A percentile compares a stretch with the other conserved stretches of the same genome.
These are phyloP conservation scores for Anthopleura sola DNA, from an alignment of 64 coral and sea anemone genomes.

Conservation along the genomic window DNA sequence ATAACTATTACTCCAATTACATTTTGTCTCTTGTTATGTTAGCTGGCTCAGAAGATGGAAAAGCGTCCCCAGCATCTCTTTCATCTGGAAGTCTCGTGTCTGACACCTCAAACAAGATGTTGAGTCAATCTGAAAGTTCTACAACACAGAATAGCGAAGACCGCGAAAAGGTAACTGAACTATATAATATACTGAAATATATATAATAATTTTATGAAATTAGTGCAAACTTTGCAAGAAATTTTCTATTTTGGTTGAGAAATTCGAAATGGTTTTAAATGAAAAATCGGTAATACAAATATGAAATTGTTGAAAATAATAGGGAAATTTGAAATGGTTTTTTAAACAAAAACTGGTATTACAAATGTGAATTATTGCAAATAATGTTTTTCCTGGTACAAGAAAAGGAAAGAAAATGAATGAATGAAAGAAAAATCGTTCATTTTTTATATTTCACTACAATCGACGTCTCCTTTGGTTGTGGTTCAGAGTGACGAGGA, in stretches of 20 bases:
- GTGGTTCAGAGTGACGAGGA: slow-evolving; percentile 2
- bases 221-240: too few relatives aligned
- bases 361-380: too few relatives aligned
- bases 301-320: too few relatives aligned
- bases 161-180: background rate
- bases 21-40: background rate
- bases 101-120: background rate
- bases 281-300: too few relatives aligned
- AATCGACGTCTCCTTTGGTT: background rate
- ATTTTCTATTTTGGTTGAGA: too few relatives aligned
- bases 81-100: background rate
- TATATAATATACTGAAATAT: too few relatives aligned
- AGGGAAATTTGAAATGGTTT: too few relatives aligned
- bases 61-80: background rate
- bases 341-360: too few relatives aligned
- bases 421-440: background rate
- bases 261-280: too few relatives aligned
- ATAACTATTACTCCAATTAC: background rate
- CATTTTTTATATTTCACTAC: background rate
- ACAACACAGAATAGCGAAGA: background rate
- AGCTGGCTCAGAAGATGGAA: background rate
- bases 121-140: background rate
- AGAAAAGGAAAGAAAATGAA: background rate
- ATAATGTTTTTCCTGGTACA: too few relatives aligned
- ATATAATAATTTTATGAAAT: too few relatives aligned